Percentiles rank a stretch among this genome's conserved stretches.
Conservation (phyloP, 2,797 vertebrate species). For the Anguilla obscura region DNA sequence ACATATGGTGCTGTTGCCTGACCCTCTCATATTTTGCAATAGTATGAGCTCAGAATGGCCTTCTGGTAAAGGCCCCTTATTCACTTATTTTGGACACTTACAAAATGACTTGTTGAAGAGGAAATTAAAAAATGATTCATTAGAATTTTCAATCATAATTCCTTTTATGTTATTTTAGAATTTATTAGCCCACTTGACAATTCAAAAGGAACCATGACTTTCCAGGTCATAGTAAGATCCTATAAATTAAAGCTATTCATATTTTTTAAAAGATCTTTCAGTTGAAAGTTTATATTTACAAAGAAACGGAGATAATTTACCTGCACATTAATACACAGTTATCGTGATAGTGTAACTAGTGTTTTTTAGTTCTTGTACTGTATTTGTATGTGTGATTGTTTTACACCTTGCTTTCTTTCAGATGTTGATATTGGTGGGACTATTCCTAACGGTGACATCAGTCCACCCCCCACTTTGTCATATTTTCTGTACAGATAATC, state of each 20-base stretch:
- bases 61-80: too few relatives aligned
- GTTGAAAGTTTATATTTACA: neutral
- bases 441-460: neutral
- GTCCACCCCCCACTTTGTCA: neutral
- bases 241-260: neutral
- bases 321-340: neutral
- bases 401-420: too few relatives aligned
- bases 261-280: neutral
- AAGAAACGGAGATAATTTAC: neutral
- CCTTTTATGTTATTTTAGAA: too few relatives aligned
- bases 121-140: too few relatives aligned
- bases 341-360: neutral
- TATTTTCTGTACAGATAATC: neutral
- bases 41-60: too few relatives aligned
- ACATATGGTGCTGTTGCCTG: neutral
- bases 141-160: too few relatives aligned
- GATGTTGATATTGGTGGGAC: neutral
- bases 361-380: neutral
- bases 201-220: too few relatives aligned
- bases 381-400: neutral
- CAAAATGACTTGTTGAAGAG: too few relatives aligned
- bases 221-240: too few relatives aligned
- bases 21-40: too few relatives aligned
- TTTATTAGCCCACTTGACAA: too few relatives aligned
- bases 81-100: too few relatives aligned